These are phyloP conservation scores for Okapia johnstoni DNA, from an alignment of 2,113 vertebrate genomes.

Conservation along the genomic window DNA sequence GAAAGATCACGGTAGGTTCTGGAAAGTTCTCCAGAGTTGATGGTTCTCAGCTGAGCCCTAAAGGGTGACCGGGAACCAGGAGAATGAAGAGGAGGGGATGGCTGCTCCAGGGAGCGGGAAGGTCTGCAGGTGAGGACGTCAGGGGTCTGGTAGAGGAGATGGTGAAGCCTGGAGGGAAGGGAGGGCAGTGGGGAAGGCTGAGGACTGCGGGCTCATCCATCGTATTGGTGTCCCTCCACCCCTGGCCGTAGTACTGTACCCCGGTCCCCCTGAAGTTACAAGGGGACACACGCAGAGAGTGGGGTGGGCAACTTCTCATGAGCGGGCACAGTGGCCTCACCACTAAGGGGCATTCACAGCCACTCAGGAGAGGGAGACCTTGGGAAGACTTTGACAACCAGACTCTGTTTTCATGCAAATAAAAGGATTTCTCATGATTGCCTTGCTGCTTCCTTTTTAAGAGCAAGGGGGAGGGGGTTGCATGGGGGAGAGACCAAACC, in stretches of 20 bases:
- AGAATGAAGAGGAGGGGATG: neutral
- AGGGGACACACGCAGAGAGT: neutral
- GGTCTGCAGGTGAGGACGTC: neutral
- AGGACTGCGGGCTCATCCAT: accelerated
- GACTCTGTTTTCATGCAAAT: neutral
- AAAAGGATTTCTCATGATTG: neutral
- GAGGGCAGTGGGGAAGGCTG: neutral
- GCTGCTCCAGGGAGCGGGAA: neutral
- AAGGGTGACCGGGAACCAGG: neutral
- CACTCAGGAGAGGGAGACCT: neutral
- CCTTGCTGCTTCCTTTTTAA: neutral
- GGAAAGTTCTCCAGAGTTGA: neutral
- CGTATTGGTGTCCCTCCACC: neutral
- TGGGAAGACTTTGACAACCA: neutral
- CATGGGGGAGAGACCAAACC: neutral
- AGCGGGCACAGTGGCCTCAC: accelerated
- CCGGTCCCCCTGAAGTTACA: neutral
- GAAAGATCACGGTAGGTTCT: neutral
- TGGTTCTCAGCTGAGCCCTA: neutral
- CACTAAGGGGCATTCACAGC: neutral
- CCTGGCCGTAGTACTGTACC: accelerated
- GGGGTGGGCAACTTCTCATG: accelerated
- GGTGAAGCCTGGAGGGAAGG: accelerated
- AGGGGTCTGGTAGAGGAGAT: neutral
- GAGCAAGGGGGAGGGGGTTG: neutral